These are phyloP conservation scores for Allygus modestus DNA, from an alignment of 2,888 invertebrate species.

Conservation along the genomic window DNA sequence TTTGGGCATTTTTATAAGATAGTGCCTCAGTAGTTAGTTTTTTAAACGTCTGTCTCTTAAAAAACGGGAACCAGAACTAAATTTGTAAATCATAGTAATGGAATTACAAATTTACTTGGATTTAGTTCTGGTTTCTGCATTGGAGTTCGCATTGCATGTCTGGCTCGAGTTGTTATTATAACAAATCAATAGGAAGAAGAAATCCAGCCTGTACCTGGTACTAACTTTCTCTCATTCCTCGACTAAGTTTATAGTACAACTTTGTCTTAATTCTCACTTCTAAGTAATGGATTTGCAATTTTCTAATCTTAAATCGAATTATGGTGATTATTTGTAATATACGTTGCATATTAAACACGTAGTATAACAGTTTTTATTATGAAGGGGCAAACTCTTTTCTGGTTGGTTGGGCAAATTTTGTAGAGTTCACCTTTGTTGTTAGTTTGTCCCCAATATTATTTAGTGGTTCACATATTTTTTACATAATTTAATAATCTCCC, in stretches of 20 bases:
- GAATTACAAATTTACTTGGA: not conserved
- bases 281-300: no score
- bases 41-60: slow-evolving; percentile 4
- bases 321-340: no score
- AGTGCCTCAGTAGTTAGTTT: not conserved
- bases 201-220: slow-evolving; percentile 50
- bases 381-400: no score
- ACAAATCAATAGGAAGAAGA: slow-evolving; percentile 57
- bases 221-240: slow-evolving; percentile 4
- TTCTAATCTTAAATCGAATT: no score
- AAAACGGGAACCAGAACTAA: slow-evolving; percentile 41
- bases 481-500: no score
- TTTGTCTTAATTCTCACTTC: no score
- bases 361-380: no score
- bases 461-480: no score
- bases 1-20: slow-evolving; percentile 32
- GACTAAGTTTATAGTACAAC: not conserved
- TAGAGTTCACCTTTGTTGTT: no score
- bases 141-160: slow-evolving; percentile 49
- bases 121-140: slow-evolving; percentile 45
- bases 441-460: no score
- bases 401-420: no score
- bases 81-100: not conserved
- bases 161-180: slow-evolving; percentile 26
- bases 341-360: no score